Base-by-base conservation (phyloP, 2,888 invertebrate species). In the Panzeria rudis region DNA sequence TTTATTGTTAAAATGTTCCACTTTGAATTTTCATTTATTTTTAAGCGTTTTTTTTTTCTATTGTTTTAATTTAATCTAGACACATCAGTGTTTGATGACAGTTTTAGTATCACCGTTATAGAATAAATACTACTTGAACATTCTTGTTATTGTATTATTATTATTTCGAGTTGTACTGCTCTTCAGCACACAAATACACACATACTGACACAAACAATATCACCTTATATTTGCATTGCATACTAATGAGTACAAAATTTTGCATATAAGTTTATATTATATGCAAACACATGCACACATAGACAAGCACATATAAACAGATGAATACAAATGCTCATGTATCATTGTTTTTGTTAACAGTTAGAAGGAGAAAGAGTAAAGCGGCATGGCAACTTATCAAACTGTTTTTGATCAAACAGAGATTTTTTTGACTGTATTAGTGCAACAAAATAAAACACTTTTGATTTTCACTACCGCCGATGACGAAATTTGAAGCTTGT, bases 201-300 rank as follows among this genome's bases (percentile, higher is more conserved):
- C n/a, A 77, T 23, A 76, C 20, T n/a, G n/a, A 62, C 29, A 25
- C n/a, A 41, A 25, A 9, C 32, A 50, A 32, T 23, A 29, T 6
- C n/a, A 66, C 4, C 13, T 23, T 17, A 2, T 44, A 50, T 71
- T 76, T 69, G n/a, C 38, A 61, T 72, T 62, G 71, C 71, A 77
- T 77, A 72, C 56, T 83, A 77, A 77, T 83, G 82, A 72, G 62
- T 23, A 17, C n/a, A 54, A 32, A n/a, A 32, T 68, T 77, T 38
- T 41, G 50, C 38, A 50, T 20, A 35, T 7, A 25, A 66, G 6
- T 35, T 35, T 32, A 56, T n/a, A 15, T 56, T 35, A 35, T 20
- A 35, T 11, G 11, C 20, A 38, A 9, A 61, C 61, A 61, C 38
- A 38, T 38, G 20, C 20, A 61, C 61, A 35, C 38, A 38, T 5